A percentile compares a stretch with the other conserved stretches of the same genome.
phyloP scores from a whole-genome alignment of 1,140 invertebrate genomes.

The Trichonephila clavata region DNA sequence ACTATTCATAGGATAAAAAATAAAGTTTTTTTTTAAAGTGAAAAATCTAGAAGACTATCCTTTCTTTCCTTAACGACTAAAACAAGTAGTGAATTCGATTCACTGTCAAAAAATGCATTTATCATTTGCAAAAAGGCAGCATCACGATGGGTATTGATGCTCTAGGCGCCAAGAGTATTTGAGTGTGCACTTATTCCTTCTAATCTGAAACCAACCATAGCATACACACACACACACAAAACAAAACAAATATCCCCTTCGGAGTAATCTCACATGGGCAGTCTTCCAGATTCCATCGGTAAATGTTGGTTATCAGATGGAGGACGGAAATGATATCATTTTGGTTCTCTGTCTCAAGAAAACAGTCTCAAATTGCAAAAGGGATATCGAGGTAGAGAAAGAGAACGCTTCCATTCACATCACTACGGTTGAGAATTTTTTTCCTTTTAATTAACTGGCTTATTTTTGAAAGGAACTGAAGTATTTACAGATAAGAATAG shows the following conservation, averaged over 20 bases:
- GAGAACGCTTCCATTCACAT: neutral
- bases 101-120: neutral
- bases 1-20: too few relatives aligned
- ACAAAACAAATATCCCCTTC: neutral
- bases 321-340: conserved; percentile 11
- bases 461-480: neutral
- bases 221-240: neutral
- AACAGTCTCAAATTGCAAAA: conserved; percentile 36
- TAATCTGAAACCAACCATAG: conserved; percentile 1
- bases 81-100: neutral
- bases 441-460: neutral
- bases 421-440: neutral
- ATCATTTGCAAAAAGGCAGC: neutral
- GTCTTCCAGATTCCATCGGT: conserved; percentile 34
- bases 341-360: conserved; percentile 38
- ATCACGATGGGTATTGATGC: neutral
- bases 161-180: neutral
- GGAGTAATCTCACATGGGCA: conserved; percentile 35
- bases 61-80: too few relatives aligned
- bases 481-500: neutral
- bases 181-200: conserved; percentile 4
- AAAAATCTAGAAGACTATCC: too few relatives aligned
- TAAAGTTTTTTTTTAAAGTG: too few relatives aligned
- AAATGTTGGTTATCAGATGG: conserved; percentile 56
- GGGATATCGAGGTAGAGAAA: neutral